Base-by-base conservation (phyloP, 2,113 vertebrate genomes). In the Suncus etruscus region DNA sequence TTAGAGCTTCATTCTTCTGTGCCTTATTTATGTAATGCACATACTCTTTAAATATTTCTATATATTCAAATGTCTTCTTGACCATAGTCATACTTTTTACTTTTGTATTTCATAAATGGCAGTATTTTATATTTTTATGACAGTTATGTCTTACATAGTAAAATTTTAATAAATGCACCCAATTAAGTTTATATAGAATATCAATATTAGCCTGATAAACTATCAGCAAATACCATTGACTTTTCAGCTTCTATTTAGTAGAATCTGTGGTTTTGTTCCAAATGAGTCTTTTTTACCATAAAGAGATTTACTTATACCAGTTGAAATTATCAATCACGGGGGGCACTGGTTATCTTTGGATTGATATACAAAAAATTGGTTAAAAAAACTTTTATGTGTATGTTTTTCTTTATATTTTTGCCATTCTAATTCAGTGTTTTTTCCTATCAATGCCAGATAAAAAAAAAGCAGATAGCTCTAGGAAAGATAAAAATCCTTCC, bases 241-340 rank as follows among this genome's bases (percentile, higher is more conserved):
- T 96, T 94, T 86, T 94, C 95, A 91, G 15, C 68, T 89, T 75
- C 29, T 61, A 6, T 96, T 72, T 47, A 76, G 88, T n/a, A 91
- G 25, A 65, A 75, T 74, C 65, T 70, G 68, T 72, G 87, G 89
- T 94, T 87, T 83, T 58, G 3, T 72, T 90, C 31, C 91, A 29
- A 94, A 91, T 78, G 77, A 51, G 3, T 29, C 1, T 61, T 61
- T 61, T 97, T 94, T 76, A 45, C 51, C 63, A 20, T 89, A 94
- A 93, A 73, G 73, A 94, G 90, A 68, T 92, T 83, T 93, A 94
- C 76, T 96, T 63, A 92, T 93, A 94, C 83, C 61, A 70, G 47
- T 16, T 78, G 70, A 91, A 78, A 89, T 81, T 76, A 94, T 91
- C 94, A 70, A 85, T 96, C 63, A 68, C 31, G 80, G 94, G 94